Percentiles rank a stretch among this genome's conserved stretches.
Evolutionary conservation across 92 coral and sea anemone genomes (phyloP).

Genomic region (Epizoanthus rinbou): DNA sequence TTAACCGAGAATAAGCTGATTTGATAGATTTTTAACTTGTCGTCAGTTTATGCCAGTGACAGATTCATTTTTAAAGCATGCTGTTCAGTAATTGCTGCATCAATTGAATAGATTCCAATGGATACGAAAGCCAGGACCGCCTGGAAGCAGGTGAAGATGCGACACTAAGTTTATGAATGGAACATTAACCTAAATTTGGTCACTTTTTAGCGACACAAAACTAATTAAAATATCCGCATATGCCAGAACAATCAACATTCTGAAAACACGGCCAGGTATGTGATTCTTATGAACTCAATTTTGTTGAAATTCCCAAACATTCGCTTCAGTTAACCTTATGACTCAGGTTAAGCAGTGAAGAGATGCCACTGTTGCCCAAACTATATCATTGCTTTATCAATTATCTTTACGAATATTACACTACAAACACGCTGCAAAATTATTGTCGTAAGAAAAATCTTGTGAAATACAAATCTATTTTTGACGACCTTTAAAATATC

Average conservation of each 20-base stretch:
- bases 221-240: slow-evolving; percentile 20
- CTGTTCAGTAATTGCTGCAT: background rate
- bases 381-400: background rate
- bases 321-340: slow-evolving; percentile 15
- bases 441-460: background rate
- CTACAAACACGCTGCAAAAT: background rate
- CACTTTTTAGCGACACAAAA: slow-evolving; percentile 21
- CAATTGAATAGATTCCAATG: background rate
- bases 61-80: background rate
- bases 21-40: background rate
- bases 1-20: background rate
- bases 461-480: background rate
- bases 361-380: background rate
- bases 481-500: background rate
- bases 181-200: slow-evolving; percentile 7
- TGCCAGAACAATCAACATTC: background rate
- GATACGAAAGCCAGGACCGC: background rate
- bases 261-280: background rate
- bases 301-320: background rate
- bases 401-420: background rate
- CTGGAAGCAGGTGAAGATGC: slow-evolving; percentile 9
- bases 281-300: background rate
- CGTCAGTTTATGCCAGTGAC: background rate
- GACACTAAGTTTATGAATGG: slow-evolving; percentile 14
- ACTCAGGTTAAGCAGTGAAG: background rate